Base-by-base conservation (phyloP, 2,888 invertebrate species). In the Drosophila affinis region DNA sequence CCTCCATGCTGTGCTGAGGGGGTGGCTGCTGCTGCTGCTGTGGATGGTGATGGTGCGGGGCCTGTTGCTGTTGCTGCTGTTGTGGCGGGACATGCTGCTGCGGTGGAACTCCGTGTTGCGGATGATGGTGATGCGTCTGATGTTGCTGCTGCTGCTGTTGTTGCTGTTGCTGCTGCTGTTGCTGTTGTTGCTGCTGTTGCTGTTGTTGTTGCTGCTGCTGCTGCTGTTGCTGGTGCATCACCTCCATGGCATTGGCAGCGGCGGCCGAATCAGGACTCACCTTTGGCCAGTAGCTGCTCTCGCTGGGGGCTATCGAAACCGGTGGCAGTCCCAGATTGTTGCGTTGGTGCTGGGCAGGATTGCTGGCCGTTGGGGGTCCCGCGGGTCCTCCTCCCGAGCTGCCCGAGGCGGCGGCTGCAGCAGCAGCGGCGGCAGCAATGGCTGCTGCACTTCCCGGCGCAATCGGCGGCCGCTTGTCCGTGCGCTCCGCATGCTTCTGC, bases 401-500 rank as follows among this genome's bases (percentile, higher is more conserved):
- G 52, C 68, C 68, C 34, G 59, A 67, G 3, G 65, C 71, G 17
- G 77, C 70, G 17, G 68, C 77, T 1, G 80, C 87, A 5, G 78
- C 80, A 4, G 78, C 24, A 24, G 24, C 86, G 1, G 77, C 76
- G 5, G 76, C 75, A 4, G 71, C 92, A 27, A 92, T 79, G 3
- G 83, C 79, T 5, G 85, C 63, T 90, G 93, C 81, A 92, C 93
- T 89, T 92, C 93, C 90, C 6, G 90, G 95, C 10, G 95, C 95
- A 71, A 96, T 96, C 3, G 97, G 97, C 72, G 97, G 97, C 90
- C 97, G 94, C 91, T 98, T 98, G 91, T 98, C 98, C 73, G 97
- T 96, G 81, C 97, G 93, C 89, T 98, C 98, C 6, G 97, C 96
- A 92, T 99, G 99, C 92, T 99, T 99, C 92, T 98, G 98, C 99